Evolutionary conservation across 2,113 vertebrate genomes (phyloP).

Genomic region (Prolemur simus): DNA sequence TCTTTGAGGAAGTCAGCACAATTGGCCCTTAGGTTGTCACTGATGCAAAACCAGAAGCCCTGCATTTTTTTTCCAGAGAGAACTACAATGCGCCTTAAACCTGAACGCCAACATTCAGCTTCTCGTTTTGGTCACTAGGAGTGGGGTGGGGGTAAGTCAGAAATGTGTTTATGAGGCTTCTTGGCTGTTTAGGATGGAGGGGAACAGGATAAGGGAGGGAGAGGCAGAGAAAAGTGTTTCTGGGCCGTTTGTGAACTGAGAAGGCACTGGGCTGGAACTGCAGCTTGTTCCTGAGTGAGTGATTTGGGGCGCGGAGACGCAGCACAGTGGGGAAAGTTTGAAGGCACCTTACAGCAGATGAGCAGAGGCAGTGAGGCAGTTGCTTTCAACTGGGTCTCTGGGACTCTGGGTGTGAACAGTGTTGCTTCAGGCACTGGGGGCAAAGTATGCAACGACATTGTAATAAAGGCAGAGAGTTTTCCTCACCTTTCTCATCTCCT

Average conservation of each 20-base stretch:
- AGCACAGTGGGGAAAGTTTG: neutral
- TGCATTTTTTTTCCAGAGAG: neutral
- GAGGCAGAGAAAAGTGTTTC: neutral
- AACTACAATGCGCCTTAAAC: neutral
- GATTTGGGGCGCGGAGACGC: fast-evolving
- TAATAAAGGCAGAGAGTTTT: neutral
- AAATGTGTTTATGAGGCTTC: neutral
- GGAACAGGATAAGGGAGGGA: neutral
- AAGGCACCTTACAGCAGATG: neutral
- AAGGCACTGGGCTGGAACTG: neutral
- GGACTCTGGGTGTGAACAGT: neutral
- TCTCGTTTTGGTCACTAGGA: neutral
- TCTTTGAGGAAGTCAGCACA: neutral
- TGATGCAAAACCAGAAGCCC: neutral
- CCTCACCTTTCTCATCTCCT: neutral
- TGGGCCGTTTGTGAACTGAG: neutral
- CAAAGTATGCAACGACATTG: neutral
- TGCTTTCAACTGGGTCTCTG: neutral
- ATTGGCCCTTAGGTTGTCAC: neutral
- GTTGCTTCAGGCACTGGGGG: neutral
- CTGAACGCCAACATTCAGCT: neutral
- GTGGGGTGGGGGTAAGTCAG: neutral
- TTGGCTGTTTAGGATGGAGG: neutral
- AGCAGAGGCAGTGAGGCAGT: neutral
- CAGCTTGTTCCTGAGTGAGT: neutral